Evolutionary conservation across 2,113 vertebrate species (phyloP).

Genomic region (Sinocyclocheilus anshuiensis): DNA sequence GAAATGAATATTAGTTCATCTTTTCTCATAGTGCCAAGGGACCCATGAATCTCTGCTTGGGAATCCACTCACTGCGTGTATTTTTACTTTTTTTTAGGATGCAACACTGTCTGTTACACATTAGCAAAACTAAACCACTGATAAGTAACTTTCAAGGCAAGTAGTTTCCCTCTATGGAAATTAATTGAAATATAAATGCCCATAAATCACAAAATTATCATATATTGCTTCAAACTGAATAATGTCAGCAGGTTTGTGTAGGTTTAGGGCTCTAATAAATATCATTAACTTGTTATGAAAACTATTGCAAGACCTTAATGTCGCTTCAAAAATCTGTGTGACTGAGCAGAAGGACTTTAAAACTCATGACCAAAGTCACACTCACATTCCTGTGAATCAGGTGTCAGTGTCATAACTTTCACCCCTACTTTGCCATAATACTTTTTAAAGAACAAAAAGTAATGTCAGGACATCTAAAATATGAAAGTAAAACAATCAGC

Average conservation of each 20-base stretch:
- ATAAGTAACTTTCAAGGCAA: not conserved
- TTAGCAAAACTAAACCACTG: not conserved
- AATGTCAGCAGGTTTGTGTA: not conserved
- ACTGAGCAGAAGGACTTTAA: not conserved
- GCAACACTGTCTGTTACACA: not conserved
- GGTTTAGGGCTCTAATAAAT: not conserved
- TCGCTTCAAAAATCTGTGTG: not conserved
- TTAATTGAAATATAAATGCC: not conserved
- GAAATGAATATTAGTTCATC: not conserved
- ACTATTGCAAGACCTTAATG: not conserved
- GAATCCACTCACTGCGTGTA: not conserved
- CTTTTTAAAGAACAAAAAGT: not conserved
- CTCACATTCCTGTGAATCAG: constrained; percentile 6
- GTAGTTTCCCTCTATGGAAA: not conserved
- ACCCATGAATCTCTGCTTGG: not conserved
- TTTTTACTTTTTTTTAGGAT: not conserved
- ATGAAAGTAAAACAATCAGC: too few relatives aligned
- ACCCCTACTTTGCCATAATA: not conserved
- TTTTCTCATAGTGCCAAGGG: not conserved
- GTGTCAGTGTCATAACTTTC: not conserved
- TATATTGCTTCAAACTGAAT: not conserved
- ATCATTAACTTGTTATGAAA: not conserved
- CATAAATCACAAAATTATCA: not conserved
- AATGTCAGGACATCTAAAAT: too few relatives aligned
- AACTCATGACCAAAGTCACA: constrained; percentile 40